Base-by-base conservation (phyloP, 2,888 invertebrate species). In the Melipona bicolor region DNA sequence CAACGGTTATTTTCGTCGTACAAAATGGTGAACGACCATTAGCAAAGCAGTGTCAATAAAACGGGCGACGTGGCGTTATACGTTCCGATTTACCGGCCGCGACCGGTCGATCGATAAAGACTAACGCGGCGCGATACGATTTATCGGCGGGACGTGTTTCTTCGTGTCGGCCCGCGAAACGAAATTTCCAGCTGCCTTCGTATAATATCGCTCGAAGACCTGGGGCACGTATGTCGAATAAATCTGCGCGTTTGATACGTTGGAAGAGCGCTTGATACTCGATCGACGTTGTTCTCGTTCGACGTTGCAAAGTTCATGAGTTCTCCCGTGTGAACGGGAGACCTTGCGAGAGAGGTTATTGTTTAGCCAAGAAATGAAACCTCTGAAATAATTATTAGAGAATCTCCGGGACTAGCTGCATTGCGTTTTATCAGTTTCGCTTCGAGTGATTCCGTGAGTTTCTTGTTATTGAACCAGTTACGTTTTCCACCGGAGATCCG, bases 111-210 rank as follows among this genome's bases (percentile, higher is more conserved):
- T 17, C 82, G 68, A 77, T 68, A 52, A 62, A 73, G 83, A 77
- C 71, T 72, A 65, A 77, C 75, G 62, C 56, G 50, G 67, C 15
- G 11, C 72, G 62, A 78, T 80, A 72, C 71, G 79, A 84, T 83
- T 78, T 83, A 84, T 79, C 49, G 83, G 75, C 15, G 32, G 36
- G 52, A 79, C 84, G 84, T 79, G 84, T 83, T 84, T 49, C 84
- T 62, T 32, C 61, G 32, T 27, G 67, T 59, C n/a, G 24, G 43
- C n/a, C 50, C n/a, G 43, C 43, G 71, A 19, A 54, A n/a, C 56
- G 81, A 83, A 79, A 78, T 84, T 83, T 79, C 62, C 74, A 83
- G 72, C 49, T 62, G 68, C 36, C 9, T 62, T 54, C 36, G 54
- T 77, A 71, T 74, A 74, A 73, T 83, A 75, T 71, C 84, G 74